Conservation (phyloP, 2,797 vertebrate genomes). For the Podarcis lilfordi region DNA sequence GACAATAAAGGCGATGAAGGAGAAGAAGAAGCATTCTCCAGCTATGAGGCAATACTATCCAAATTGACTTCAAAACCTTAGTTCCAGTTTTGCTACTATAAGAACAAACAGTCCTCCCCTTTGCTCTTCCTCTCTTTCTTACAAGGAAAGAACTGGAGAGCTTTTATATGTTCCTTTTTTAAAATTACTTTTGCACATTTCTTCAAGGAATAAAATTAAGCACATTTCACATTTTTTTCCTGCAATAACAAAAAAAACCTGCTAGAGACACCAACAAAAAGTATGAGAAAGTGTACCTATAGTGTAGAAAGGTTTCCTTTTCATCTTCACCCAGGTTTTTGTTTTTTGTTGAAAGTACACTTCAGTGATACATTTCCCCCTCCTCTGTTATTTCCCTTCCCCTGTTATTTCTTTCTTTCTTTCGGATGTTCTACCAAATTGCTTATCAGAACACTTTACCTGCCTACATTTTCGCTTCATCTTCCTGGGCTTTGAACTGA, state of each 20-base stretch:
- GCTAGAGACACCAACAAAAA: background rate
- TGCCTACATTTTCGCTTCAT: conserved; percentile 22
- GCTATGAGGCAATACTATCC: background rate
- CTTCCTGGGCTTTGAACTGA: conserved; percentile 13
- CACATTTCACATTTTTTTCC: background rate
- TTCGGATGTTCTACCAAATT: background rate
- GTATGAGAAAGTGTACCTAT: background rate
- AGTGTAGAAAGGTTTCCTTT: background rate
- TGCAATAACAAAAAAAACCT: background rate
- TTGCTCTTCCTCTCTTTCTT: background rate
- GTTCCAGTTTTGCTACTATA: too few relatives aligned
- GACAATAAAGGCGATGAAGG: too few relatives aligned
- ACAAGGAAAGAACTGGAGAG: background rate
- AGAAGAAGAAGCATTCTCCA: background rate
- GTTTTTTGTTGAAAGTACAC: background rate
- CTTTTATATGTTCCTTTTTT: background rate
- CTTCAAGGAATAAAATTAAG: background rate
- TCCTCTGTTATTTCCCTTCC: background rate
- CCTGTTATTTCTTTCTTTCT: background rate
- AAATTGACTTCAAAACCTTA: too few relatives aligned
- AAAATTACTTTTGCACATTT: background rate
- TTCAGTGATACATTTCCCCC: background rate
- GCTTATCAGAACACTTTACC: background rate
- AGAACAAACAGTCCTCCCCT: too few relatives aligned
- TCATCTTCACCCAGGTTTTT: background rate